Conservation (phyloP, 2,888 invertebrate species). For the Parelbella ahira region DNA sequence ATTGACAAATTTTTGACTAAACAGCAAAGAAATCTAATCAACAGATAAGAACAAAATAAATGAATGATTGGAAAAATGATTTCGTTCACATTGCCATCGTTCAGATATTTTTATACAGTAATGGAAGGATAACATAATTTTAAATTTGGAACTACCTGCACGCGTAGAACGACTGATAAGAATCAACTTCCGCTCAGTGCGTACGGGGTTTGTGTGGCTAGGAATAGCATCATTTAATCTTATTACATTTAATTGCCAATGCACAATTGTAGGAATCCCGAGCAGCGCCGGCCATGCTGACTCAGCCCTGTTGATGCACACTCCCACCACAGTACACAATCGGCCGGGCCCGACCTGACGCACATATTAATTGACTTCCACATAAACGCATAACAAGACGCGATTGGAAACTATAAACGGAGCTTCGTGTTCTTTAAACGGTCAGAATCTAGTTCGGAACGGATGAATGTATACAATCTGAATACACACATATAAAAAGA, state of each 20-base stretch:
- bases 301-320: constrained; percentile 41
- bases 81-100: no score
- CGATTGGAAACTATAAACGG: constrained; percentile 40
- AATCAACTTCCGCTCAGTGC: constrained; percentile 42
- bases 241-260: constrained; percentile 70
- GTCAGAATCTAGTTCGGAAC: constrained; percentile 7
- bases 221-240: constrained; percentile 71
- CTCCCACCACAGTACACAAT: constrained; percentile 32
- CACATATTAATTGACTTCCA: constrained; percentile 37
- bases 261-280: constrained; percentile 62
- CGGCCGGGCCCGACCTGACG: constrained; percentile 26
- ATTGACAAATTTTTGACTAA: no score
- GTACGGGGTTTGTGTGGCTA: constrained; percentile 51
- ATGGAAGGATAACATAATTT: constrained; percentile 8
- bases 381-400: constrained; percentile 42
- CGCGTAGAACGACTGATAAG: constrained; percentile 47
- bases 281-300: constrained; percentile 60
- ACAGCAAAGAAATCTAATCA: no score
- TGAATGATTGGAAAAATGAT: no score
- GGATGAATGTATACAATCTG: not conserved
- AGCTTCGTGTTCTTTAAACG: constrained; percentile 27
- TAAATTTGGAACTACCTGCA: constrained; percentile 39
- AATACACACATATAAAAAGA: no score
- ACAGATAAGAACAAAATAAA: no score
- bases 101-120: constrained; percentile 3